These are phyloP conservation scores for Gastrophysa polygoni DNA, from an alignment of 2,888 invertebrate species.

Conservation along the genomic window DNA sequence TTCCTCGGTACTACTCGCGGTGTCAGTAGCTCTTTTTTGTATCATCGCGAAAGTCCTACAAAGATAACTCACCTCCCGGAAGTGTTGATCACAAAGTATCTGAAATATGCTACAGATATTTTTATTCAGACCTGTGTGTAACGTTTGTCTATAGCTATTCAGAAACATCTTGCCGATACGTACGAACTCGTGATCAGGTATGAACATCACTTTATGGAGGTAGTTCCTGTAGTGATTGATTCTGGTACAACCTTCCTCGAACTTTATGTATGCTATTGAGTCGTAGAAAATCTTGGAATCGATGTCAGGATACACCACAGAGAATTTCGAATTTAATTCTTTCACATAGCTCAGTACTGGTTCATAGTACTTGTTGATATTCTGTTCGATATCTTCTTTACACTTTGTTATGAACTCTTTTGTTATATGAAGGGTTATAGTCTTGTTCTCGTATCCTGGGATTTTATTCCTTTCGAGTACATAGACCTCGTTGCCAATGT, in stretches of 20 bases:
- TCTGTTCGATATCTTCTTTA: constrained; percentile 61
- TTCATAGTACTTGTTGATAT: constrained; percentile 62
- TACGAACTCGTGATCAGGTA: constrained; percentile 71
- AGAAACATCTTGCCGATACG: constrained; percentile 67
- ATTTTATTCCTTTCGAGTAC: constrained; percentile 37
- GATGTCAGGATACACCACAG: constrained; percentile 59
- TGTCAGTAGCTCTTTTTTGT: constrained; percentile 68
- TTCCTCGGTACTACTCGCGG: constrained; percentile 79
- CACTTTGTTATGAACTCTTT: constrained; percentile 57
- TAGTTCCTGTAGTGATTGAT: constrained; percentile 64
- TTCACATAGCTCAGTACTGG: constrained; percentile 64
- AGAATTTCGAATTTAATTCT: constrained; percentile 62
- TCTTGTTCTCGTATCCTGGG: constrained; percentile 37
- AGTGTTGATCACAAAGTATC: constrained; percentile 68
- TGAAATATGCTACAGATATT: constrained; percentile 66
- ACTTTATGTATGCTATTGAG: constrained; percentile 58
- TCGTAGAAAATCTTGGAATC: constrained; percentile 29
- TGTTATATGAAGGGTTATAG: constrained; percentile 43
- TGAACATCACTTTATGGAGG: constrained; percentile 64
- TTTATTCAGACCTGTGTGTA: constrained; percentile 63
- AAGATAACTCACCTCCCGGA: constrained; percentile 69
- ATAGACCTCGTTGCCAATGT: constrained; percentile 34
- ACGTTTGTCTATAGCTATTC: constrained; percentile 64
- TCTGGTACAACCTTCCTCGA: constrained; percentile 66
- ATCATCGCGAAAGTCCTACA: constrained; percentile 75